phyloP scores from a whole-genome alignment of 2,888 invertebrate genomes.

The Spisula solida region DNA sequence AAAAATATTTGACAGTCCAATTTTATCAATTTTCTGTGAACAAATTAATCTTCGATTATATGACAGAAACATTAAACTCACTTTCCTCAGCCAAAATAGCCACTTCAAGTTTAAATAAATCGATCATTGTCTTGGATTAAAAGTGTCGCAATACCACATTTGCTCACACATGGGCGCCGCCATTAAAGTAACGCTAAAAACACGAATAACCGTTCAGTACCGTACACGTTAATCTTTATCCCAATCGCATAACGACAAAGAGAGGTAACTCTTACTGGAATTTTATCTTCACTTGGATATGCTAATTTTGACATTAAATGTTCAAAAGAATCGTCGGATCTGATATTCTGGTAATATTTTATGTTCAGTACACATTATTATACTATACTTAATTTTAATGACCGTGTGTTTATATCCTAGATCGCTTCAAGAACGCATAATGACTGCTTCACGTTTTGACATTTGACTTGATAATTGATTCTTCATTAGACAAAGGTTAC shows the following conservation, averaged over 20 bases:
- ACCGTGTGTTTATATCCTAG: too few species aligned
- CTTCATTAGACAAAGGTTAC: too few species aligned
- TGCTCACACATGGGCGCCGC: neutral
- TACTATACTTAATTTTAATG: too few species aligned
- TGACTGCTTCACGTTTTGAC: too few species aligned
- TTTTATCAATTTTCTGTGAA: neutral
- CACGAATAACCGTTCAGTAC: neutral
- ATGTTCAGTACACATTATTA: too few species aligned
- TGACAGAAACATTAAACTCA: neutral
- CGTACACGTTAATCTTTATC: slow-evolving; percentile 1
- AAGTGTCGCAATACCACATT: slow-evolving; percentile 7
- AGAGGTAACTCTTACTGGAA: neutral
- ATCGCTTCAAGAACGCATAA: too few species aligned
- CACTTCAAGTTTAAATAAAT: neutral
- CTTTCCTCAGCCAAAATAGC: neutral
- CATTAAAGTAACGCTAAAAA: neutral
- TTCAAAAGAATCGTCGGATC: neutral
- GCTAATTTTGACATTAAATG: neutral
- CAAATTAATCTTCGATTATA: too few species aligned
- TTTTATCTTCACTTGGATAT: slow-evolving; percentile 14
- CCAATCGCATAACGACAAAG: neutral
- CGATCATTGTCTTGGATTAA: neutral
- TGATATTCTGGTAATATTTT: neutral
- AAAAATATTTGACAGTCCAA: neutral
- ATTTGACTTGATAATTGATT: too few species aligned